A percentile compares a stretch with the other conserved stretches of the same genome.
Conservation (phyloP, 2,113 vertebrate species). For the Scopus umbretta region DNA sequence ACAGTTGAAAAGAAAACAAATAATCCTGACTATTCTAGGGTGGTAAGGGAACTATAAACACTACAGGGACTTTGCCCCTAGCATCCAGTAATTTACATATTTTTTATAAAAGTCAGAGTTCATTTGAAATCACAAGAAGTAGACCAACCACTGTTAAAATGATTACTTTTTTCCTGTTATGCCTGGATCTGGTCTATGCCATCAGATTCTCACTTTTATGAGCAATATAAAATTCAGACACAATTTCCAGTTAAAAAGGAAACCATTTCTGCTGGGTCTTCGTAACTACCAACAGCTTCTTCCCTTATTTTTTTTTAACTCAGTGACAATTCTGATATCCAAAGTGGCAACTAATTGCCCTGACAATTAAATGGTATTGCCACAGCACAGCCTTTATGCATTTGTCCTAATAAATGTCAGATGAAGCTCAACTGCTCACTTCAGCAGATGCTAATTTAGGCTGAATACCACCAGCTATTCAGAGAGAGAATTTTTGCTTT, state of each 20-base stretch:
- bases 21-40: constrained; percentile 8
- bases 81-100: not conserved
- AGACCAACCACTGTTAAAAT: constrained; percentile 58
- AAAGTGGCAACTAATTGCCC: constrained; percentile 53
- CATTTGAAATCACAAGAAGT: constrained; percentile 46
- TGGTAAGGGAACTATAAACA: constrained; percentile 15
- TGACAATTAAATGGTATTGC: constrained; percentile 33
- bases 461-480: constrained; percentile 55
- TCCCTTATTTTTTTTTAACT: constrained; percentile 17
- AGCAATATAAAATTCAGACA: not conserved
- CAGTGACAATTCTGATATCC: constrained; percentile 43
- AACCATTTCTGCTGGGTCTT: not conserved
- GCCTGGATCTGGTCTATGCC: not conserved
- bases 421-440: constrained; percentile 65
- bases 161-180: constrained; percentile 33
- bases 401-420: constrained; percentile 62
- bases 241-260: constrained; percentile 9
- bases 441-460: constrained; percentile 66
- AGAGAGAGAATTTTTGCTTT: constrained; percentile 54
- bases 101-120: constrained; percentile 44
- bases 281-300: constrained; percentile 9
- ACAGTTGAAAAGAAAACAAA: constrained; percentile 27
- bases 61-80: constrained; percentile 22
- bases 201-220: constrained; percentile 5
- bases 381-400: constrained; percentile 53